Conservation (phyloP, 1,140 invertebrate species). For the Trinorchestia longiramus region DNA sequence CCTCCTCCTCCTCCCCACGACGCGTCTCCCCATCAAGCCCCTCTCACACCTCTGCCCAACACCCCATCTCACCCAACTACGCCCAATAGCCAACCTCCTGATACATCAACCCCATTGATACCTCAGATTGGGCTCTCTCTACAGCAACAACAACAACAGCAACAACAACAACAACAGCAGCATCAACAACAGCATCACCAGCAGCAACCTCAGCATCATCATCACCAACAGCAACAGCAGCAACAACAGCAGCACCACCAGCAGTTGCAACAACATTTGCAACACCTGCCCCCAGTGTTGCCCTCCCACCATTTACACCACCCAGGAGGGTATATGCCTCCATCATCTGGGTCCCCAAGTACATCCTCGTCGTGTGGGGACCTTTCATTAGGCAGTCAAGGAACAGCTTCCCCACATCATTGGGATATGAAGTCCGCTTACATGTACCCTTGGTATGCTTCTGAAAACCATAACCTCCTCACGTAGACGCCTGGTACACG, state of each 20-base stretch:
- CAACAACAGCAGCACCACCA: conserved; percentile 48
- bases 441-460: conserved; percentile 83
- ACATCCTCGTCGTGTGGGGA: conserved; percentile 50
- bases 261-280: conserved; percentile 46
- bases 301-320: conserved; percentile 29
- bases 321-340: conserved; percentile 49
- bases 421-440: conserved; percentile 81
- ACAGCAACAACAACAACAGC: neutral
- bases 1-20: conserved; percentile 58
- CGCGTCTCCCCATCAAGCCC: conserved; percentile 55
- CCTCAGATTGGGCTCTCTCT: conserved; percentile 2
- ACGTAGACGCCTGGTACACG: conserved; percentile 73
- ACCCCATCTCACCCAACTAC: conserved; percentile 64
- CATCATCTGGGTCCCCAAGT: conserved; percentile 47
- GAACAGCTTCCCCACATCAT: conserved; percentile 70
- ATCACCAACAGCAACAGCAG: neutral
- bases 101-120: conserved; percentile 54
- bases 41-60: conserved; percentile 59
- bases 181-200: neutral
- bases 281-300: conserved; percentile 8
- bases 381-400: conserved; percentile 57
- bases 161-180: conserved; percentile 8
- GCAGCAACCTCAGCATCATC: neutral
- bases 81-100: conserved; percentile 61
- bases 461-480: conserved; percentile 77